Evolutionary conservation across 2,797 vertebrate species (phyloP).

Genomic region (Poeciliopsis gracilis): DNA sequence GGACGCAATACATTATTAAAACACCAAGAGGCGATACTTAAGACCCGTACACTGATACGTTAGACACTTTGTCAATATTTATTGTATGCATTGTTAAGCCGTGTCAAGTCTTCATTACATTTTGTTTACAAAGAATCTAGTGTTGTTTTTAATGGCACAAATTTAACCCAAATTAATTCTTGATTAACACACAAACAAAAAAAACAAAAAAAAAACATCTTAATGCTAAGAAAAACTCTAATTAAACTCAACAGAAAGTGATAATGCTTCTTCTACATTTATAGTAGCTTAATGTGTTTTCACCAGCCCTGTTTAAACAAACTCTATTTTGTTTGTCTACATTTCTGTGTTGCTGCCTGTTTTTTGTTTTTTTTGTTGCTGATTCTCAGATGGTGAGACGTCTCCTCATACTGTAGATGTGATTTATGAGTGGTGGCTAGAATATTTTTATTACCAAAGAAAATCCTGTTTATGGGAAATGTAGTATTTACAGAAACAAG

Average conservation of each 20-base stretch:
- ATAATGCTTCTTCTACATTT: not conserved
- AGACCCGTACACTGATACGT: not conserved
- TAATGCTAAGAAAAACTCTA: not conserved
- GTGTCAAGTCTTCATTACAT: not conserved
- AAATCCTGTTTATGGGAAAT: conserved; percentile 3
- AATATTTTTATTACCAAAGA: conserved; percentile 7
- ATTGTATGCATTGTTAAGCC: not conserved
- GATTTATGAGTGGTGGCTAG: not conserved
- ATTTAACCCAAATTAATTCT: not conserved
- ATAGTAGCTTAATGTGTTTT: not conserved
- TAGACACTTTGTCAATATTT: not conserved
- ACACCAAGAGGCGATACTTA: conserved; percentile 24
- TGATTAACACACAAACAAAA: not conserved
- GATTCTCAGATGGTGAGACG: not conserved
- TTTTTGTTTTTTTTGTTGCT: not conserved
- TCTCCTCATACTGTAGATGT: not conserved
- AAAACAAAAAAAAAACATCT: too few species aligned
- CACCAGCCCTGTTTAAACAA: too few species aligned
- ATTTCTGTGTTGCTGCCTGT: not conserved
- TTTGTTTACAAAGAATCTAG: not conserved
- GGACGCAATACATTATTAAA: conserved; percentile 35
- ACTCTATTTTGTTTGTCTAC: not conserved
- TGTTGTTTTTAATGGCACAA: not conserved
- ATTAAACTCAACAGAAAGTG: not conserved
- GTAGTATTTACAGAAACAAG: not conserved